Percentiles rank a stretch among this genome's conserved stretches.
Conservation (phyloP, 35 echinoderm and acorn worm genomes). For the Chiridota heheva region DNA sequence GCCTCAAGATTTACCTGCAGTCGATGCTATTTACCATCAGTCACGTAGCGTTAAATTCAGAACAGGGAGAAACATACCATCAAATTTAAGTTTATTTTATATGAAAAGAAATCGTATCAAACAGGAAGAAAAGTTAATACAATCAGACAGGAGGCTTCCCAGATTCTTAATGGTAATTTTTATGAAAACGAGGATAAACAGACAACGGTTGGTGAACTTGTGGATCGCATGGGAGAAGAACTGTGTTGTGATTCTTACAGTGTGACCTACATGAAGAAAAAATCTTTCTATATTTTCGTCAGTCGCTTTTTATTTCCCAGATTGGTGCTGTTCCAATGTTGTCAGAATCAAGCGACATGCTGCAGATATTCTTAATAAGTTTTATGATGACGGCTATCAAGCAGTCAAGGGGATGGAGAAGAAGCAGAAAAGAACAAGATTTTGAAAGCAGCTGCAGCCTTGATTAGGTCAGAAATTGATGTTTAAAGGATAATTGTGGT, state of each 20-base stretch:
- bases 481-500: not conserved
- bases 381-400: not conserved
- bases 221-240: not conserved
- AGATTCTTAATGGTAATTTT: not conserved
- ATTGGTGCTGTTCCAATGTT: not conserved
- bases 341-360: not conserved
- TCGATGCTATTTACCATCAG: slow-evolving; percentile 25
- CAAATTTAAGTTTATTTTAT: no score
- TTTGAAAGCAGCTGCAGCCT: no score
- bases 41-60: slow-evolving; percentile 18
- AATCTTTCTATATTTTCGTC: slow-evolving; percentile 2
- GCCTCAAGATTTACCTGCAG: slow-evolving; percentile 4
- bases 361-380: not conserved
- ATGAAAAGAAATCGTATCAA: not conserved
- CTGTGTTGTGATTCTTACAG: not conserved
- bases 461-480: slow-evolving; percentile 11
- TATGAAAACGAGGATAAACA: slow-evolving; percentile 15
- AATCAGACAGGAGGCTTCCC: not conserved
- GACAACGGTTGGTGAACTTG: not conserved
- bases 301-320: not conserved
- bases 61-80: not conserved
- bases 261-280: slow-evolving; percentile 1
- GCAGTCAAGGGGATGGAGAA: not conserved
- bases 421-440: no score
- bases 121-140: not conserved